phyloP scores from a whole-genome alignment of 2,113 vertebrate species.

The Peucedramus taeniatus region DNA sequence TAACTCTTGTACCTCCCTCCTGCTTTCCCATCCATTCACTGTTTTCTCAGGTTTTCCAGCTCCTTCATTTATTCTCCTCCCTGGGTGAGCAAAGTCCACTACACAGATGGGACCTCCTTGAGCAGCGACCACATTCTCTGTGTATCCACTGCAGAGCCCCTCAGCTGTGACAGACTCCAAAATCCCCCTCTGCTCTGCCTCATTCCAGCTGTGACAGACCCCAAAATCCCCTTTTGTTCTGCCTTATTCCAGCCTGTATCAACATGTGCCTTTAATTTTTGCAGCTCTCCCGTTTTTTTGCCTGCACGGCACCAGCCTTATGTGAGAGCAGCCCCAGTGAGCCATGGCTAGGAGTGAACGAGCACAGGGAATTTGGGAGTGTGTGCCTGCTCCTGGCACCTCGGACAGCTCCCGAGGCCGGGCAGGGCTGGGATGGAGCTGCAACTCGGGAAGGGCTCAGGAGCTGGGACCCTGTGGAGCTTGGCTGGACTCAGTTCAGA shows the following conservation, averaged over 20 bases:
- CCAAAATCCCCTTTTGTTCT: no score
- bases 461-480: rapidly evolving
- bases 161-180: not conserved
- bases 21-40: not conserved
- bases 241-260: not conserved
- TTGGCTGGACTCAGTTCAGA: not conserved
- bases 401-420: not conserved
- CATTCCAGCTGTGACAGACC: no score
- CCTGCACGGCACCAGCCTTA: not conserved
- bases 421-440: not conserved
- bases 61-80: not conserved
- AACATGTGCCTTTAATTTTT: not conserved
- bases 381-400: not conserved
- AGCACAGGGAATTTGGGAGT: not conserved
- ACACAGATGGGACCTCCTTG: not conserved
- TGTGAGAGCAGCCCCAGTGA: not conserved
- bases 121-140: not conserved
- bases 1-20: not conserved
- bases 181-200: not conserved
- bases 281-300: not conserved
- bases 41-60: not conserved
- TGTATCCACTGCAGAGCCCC: not conserved
- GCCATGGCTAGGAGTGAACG: rapidly evolving
- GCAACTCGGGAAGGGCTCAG: not conserved
- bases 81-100: not conserved